Conservation (phyloP, 2,113 vertebrate genomes). For the Ranitomeya variabilis region DNA sequence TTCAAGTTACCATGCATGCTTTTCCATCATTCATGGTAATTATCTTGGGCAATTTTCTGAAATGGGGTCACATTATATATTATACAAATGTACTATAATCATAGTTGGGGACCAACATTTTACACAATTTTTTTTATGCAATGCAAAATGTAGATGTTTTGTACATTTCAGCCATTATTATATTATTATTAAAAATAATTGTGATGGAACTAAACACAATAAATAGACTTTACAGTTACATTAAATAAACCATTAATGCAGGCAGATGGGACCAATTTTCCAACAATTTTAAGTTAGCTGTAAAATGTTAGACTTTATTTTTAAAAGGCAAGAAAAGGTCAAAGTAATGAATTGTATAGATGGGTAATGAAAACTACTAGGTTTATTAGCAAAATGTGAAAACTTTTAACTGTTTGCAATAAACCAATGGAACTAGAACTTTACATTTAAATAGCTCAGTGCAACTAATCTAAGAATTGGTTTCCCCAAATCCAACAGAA, state of each 20-base stretch:
- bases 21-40: background rate
- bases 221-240: background rate
- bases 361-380: background rate
- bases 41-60: background rate
- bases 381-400: too few species aligned
- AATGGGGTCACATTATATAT: background rate
- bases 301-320: background rate
- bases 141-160: background rate
- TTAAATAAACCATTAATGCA: background rate
- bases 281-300: background rate
- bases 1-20: background rate
- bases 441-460: too few species aligned
- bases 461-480: too few species aligned
- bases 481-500: too few species aligned
- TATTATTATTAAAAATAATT: constrained; percentile 14
- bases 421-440: too few species aligned
- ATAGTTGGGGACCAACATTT: background rate
- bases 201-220: background rate
- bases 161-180: background rate
- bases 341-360: background rate
- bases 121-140: background rate
- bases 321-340: background rate
- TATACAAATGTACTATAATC: background rate
- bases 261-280: background rate
- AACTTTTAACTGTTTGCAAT: too few species aligned